These are phyloP conservation scores for Raphicerus campestris DNA, from an alignment of 2,113 vertebrate genomes.

Conservation along the genomic window DNA sequence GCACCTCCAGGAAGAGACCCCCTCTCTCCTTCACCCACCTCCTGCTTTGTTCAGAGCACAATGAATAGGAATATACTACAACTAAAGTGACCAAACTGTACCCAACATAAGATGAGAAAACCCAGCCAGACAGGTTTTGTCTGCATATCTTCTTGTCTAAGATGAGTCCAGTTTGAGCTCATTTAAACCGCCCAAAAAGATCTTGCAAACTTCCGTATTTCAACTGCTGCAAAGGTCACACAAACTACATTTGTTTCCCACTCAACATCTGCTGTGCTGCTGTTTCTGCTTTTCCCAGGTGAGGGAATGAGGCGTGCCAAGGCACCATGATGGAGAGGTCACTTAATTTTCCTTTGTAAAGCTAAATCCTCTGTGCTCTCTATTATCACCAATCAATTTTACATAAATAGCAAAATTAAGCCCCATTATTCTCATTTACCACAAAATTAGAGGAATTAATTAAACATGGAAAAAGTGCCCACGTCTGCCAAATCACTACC, in stretches of 20 bases:
- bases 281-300: neutral
- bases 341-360: constrained; percentile 77
- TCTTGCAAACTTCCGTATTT: neutral
- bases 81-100: neutral
- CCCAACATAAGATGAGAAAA: neutral
- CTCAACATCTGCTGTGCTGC: neutral
- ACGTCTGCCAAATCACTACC: constrained; percentile 77
- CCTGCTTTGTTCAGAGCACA: rapidly evolving
- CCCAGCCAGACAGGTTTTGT: neutral
- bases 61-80: neutral
- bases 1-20: neutral
- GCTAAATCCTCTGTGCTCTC: constrained; percentile 71
- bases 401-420: constrained; percentile 83
- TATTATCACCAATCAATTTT: constrained; percentile 82
- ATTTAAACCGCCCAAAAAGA: neutral
- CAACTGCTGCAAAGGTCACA: neutral
- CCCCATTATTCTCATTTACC: constrained; percentile 83
- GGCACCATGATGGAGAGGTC: constrained; percentile 71
- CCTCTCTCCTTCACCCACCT: neutral
- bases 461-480: constrained; percentile 77
- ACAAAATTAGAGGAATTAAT: constrained; percentile 85
- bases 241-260: neutral
- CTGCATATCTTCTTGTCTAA: neutral
- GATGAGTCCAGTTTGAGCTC: neutral
- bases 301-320: constrained; percentile 64